These are phyloP conservation scores for Coregonus sp. DNA, from an alignment of 2,797 vertebrate genomes.

Conservation along the genomic window DNA sequence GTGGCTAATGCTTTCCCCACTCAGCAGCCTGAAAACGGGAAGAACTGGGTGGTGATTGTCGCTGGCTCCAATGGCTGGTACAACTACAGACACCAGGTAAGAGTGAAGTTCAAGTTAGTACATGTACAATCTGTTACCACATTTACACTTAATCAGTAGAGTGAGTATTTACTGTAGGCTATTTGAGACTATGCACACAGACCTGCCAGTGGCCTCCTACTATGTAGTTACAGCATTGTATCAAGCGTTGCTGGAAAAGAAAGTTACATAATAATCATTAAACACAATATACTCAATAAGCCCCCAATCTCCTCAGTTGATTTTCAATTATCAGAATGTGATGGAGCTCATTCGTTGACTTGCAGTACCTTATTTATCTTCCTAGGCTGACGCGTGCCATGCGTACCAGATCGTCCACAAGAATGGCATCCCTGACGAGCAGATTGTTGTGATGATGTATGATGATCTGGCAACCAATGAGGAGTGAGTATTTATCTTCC, in stretches of 20 bases:
- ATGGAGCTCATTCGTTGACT: neutral
- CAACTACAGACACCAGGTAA: conserved; percentile 98
- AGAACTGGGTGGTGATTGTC: conserved; percentile 94
- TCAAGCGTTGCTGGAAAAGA: too few species aligned
- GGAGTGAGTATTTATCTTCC: conserved; percentile 77
- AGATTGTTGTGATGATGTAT: conserved; percentile 97
- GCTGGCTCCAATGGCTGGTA: conserved; percentile 93
- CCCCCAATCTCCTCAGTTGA: too few species aligned
- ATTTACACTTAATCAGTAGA: too few species aligned
- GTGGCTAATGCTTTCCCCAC: conserved; percentile 59
- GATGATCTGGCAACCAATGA: conserved; percentile 88
- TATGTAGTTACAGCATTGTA: too few species aligned
- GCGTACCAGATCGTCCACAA: conserved; percentile 94
- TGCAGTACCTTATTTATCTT: neutral
- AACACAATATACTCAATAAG: too few species aligned
- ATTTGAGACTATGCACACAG: too few species aligned
- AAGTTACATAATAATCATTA: too few species aligned
- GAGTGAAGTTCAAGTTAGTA: conserved; percentile 3
- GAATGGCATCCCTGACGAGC: conserved; percentile 95
- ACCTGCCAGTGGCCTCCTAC: too few species aligned
- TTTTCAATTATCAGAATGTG: too few species aligned
- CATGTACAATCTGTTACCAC: neutral
- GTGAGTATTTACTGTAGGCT: too few species aligned
- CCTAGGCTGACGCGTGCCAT: conserved; percentile 91
- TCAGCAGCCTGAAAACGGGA: conserved; percentile 74